Evolutionary conservation across 2,113 vertebrate species (phyloP), one percentile per base, ranked within the genome.

Genomic region (Otus sunia): DNA sequence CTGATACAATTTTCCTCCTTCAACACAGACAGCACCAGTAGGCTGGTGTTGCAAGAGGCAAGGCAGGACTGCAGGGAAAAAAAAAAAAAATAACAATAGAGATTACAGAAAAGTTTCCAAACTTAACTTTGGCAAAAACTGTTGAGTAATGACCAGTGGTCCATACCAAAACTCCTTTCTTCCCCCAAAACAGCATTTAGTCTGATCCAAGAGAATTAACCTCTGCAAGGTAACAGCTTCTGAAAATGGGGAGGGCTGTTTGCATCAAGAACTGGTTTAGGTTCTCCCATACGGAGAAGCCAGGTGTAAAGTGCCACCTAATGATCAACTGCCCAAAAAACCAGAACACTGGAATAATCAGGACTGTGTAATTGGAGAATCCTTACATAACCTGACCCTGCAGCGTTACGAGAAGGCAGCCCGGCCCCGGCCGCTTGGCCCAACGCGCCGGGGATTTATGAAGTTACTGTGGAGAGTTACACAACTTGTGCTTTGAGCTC

Each of bases 221-320:
- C 16, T 78, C 79, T 30, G 55, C 25, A 32, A 67, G 19, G n/a
- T 22, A 56, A 30, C 25, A 32, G 20, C 79, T 82, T 50, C 60
- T 32, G 50, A 59, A 72, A 56, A 20, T 0, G 11, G 16, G 18
- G 34, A 76, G 34, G 29, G 49, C 25, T 64, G 29, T 43, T 34
- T 13, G 45, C 22, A 53, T 45, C 53, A 47, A 39, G 47, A 62
- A 53, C 49, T 73, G 0, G 0, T 34, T 50, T 12, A 25, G 32
- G 37, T 55, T 64, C 50, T 73, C 49, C 0, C 0, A 64, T 7
- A 73, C 0, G 0, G 67, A 69, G 23, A 73, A 68, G 36, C 9
- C 50, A 63, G 37, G 47, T 37, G 30, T 7, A 17, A 81, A 77
- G 27, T 49, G 43, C 5, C 49, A 63, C 58, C 86, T 34, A 20